These are phyloP conservation scores for Hypomesus transpacificus DNA, from an alignment of 2,113 vertebrate genomes.

Conservation along the genomic window DNA sequence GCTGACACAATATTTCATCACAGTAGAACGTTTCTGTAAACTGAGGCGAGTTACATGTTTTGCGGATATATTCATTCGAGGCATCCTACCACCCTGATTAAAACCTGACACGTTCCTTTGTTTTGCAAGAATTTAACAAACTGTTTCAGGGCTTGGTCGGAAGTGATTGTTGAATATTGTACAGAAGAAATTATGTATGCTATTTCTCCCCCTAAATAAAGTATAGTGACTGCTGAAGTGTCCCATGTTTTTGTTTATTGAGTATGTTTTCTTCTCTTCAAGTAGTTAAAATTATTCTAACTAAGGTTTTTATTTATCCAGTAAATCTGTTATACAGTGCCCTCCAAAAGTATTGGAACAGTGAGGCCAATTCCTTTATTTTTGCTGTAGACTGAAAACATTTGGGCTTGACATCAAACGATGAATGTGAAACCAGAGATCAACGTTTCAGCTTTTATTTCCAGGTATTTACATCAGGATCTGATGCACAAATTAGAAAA, in stretches of 20 bases:
- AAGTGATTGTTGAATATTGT: slow-evolving; percentile 94
- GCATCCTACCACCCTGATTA: slow-evolving; percentile 78
- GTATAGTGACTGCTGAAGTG: slow-evolving; percentile 75
- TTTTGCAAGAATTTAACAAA: slow-evolving; percentile 75
- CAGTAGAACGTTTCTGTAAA: slow-evolving; percentile 62
- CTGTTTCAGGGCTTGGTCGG: slow-evolving; percentile 70
- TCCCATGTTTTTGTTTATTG: slow-evolving; percentile 1
- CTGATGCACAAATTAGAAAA: no score
- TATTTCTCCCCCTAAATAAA: slow-evolving; percentile 77
- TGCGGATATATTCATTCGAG: slow-evolving; percentile 43
- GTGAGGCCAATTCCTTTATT: no score
- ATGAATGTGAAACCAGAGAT: no score
- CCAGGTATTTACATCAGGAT: no score
- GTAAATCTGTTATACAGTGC: slow-evolving; percentile 1
- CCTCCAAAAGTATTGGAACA: no score
- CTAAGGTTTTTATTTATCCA: background rate
- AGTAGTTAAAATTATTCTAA: background rate
- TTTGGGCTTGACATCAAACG: no score
- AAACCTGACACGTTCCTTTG: slow-evolving; percentile 69
- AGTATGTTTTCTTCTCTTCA: background rate
- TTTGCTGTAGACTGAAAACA: no score
- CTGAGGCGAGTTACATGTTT: slow-evolving; percentile 25
- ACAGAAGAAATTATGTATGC: slow-evolving; percentile 87
- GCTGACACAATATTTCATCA: slow-evolving; percentile 76
- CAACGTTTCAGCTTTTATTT: no score